Evolutionary conservation across 2,797 vertebrate species (phyloP).

Genomic region (Rhynchotus rufescens): DNA sequence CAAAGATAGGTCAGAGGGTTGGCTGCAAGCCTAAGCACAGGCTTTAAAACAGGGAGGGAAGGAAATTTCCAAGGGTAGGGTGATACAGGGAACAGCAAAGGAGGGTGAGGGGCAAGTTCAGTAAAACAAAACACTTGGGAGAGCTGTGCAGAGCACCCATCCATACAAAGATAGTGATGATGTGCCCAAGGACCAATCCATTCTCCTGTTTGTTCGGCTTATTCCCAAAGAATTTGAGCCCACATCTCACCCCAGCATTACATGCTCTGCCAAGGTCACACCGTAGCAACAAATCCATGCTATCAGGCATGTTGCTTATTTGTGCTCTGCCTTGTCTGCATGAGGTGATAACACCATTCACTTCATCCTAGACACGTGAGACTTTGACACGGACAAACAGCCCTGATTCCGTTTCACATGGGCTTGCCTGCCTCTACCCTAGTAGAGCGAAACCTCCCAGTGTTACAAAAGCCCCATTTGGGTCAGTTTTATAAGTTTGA

Average conservation of each 20-base stretch:
- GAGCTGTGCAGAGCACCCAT: not conserved
- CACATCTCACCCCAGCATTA: not conserved
- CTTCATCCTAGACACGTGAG: not conserved
- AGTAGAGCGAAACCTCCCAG: not conserved
- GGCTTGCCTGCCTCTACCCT: not conserved
- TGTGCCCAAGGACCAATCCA: not conserved
- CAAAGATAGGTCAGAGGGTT: not conserved
- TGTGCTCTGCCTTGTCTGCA: not conserved
- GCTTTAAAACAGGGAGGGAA: not conserved
- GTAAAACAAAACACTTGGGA: conserved; percentile 2
- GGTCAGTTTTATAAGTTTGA: not conserved
- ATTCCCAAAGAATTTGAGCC: not conserved
- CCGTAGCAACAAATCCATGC: not conserved
- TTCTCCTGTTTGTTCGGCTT: not conserved
- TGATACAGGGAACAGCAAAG: not conserved
- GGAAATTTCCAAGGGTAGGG: not conserved
- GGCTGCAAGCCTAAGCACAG: not conserved
- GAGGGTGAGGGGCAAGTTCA: not conserved
- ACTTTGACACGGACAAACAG: not conserved
- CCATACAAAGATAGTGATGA: not conserved
- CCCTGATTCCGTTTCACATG: not conserved
- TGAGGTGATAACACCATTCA: too few species aligned
- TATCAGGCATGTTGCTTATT: not conserved
- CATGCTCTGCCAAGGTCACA: not conserved
- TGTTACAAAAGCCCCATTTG: not conserved